phyloP scores from a whole-genome alignment of 2,113 vertebrate species.

The Callionymus lyra region DNA sequence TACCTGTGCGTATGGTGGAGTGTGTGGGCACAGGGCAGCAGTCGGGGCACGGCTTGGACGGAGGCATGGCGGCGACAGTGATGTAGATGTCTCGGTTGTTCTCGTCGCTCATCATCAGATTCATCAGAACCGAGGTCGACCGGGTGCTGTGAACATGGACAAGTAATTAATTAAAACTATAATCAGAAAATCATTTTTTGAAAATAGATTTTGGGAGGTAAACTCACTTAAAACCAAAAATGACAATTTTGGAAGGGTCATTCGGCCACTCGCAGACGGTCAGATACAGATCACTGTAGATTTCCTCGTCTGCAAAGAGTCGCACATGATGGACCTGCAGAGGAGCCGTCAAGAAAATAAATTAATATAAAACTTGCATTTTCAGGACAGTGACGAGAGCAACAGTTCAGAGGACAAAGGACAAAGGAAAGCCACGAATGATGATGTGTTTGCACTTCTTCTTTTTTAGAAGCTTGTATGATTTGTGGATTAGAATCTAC shows the following conservation, averaged over 20 bases:
- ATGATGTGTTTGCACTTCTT: too few relatives aligned
- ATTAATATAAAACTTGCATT: background rate
- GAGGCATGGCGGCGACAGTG: slow-evolving; percentile 78
- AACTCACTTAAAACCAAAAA: slow-evolving; percentile 89
- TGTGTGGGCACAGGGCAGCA: slow-evolving; percentile 63
- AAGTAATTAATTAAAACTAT: too few relatives aligned
- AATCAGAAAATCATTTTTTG: too few relatives aligned
- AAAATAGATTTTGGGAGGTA: too few relatives aligned
- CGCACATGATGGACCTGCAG: slow-evolving; percentile 80
- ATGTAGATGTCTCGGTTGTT: slow-evolving; percentile 89
- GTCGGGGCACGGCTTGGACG: slow-evolving; percentile 65
- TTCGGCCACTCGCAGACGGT: slow-evolving; percentile 91
- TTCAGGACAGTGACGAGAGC: too few relatives aligned
- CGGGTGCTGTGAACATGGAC: slow-evolving; percentile 3
- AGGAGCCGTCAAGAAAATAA: background rate
- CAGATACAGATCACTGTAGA: slow-evolving; percentile 87
- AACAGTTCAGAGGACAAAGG: too few relatives aligned
- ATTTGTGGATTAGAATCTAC: too few relatives aligned
- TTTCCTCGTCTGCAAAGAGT: slow-evolving; percentile 85
- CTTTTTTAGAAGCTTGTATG: too few relatives aligned
- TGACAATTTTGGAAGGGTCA: slow-evolving; percentile 82
- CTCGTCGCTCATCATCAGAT: slow-evolving; percentile 89
- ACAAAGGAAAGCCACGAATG: too few relatives aligned
- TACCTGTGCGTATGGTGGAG: slow-evolving; percentile 64
- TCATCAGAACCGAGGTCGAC: slow-evolving; percentile 78